Base-by-base conservation (phyloP, 2,113 vertebrate species). In the Anoura caudifer region DNA sequence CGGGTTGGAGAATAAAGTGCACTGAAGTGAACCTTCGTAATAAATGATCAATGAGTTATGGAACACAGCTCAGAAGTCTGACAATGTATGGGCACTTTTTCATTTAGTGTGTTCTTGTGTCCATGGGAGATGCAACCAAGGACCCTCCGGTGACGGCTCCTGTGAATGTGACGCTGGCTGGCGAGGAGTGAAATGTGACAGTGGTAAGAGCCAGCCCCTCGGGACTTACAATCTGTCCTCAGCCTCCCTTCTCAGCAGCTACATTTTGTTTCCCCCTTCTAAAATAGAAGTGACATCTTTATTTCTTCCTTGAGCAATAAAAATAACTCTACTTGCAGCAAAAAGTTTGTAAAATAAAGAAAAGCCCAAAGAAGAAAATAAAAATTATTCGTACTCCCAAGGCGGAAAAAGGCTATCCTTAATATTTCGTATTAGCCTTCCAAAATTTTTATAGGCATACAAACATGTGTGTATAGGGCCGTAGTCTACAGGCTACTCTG, bases 81-180 rank as follows among this genome's bases (percentile, higher is more conserved):
- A 92, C 41, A 3, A 6, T 3, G 33, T 90, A 4, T 14, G n/a
- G 88, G n/a, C 26, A 0, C 82, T 50, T 94, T 56, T 97, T 75
- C 87, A 59, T 47, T 20, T 91, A 99, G 99, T 4, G 0, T 99
- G 99, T 26, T 0, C 91, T 7, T 99, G 99, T 56, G 87, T 98
- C 67, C 98, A 99, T 0, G 99, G 99, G 33, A 98, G 95, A 93
- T 99, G 99, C 97, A 99, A 65, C 19, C 98, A 99, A 0, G 99
- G 99, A 7, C 91, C 97, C 0, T 16, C 92, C 0, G 99, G 99
- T 0, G 99, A 99, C 0, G 99, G 99, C 26, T 98, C 98, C 81
- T 99, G 99, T 3, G 98, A 99, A 33, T 99, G 99, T 81, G 98
- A 99, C 0, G 33, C 98, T 10, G 99, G 99, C 81, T 99, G 99